Evolutionary conservation across 30 jellyfish, hydroid and myxozoan species (phyloP).

Genomic region (Aurelia aurita): DNA sequence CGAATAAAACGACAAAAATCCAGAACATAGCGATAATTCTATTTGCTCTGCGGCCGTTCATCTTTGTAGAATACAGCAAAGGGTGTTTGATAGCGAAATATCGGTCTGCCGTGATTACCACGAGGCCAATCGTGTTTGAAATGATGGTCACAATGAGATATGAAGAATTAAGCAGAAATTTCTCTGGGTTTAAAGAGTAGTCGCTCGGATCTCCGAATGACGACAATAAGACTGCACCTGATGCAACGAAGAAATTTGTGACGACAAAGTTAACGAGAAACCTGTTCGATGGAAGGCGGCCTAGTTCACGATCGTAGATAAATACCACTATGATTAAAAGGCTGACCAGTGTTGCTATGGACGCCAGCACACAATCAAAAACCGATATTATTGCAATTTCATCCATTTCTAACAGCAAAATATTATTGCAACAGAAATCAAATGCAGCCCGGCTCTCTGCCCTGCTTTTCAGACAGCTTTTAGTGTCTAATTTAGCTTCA

Average conservation of each 20-base stretch:
- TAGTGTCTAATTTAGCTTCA: no score
- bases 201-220: conserved; percentile 8
- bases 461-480: no score
- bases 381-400: not conserved
- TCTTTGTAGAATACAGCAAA: conserved; percentile 21
- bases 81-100: conserved; percentile 55
- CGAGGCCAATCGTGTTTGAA: conserved; percentile 27
- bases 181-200: not conserved
- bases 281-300: conserved; percentile 40
- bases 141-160: conserved; percentile 18
- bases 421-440: no score
- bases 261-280: conserved; percentile 49
- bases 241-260: conserved; percentile 53
- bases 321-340: conserved; percentile 13
- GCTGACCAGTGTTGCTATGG: conserved; percentile 4
- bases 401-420: no score
- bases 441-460: no score
- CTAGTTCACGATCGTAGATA: conserved; percentile 25
- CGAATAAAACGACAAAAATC: conserved; percentile 14
- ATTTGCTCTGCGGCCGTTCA: conserved; percentile 8
- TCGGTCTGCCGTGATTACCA: conserved; percentile 50
- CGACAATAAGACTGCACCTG: conserved; percentile 18
- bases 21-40: conserved; percentile 16
- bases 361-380: conserved; percentile 15
- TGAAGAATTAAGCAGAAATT: conserved; percentile 18